Percentiles rank a stretch among this genome's conserved stretches.
Conservation (phyloP, 1,140 invertebrate genomes). For the Whitmania pigra region DNA sequence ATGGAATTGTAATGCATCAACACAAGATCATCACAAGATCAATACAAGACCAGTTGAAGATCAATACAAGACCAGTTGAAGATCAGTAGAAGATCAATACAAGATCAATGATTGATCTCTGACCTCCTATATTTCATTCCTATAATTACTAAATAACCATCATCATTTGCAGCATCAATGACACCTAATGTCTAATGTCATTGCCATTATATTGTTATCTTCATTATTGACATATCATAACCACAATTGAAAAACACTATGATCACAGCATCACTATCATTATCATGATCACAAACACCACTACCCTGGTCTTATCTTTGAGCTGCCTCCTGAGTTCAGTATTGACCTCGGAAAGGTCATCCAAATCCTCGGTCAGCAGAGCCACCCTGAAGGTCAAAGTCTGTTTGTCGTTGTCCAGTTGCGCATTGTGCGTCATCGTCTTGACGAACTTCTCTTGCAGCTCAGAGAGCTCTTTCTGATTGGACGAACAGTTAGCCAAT, state of each 20-base stretch:
- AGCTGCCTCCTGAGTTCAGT: background rate
- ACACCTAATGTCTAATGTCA: no score
- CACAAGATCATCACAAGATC: no score
- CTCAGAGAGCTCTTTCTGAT: slow-evolving; percentile 4
- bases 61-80: no score
- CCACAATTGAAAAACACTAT: background rate
- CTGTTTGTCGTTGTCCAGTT: slow-evolving; percentile 10
- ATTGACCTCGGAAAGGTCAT: background rate
- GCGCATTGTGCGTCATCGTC: background rate
- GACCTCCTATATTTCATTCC: no score
- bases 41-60: no score
- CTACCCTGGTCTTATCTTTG: slow-evolving; percentile 14
- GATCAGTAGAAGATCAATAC: no score
- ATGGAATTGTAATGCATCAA: no score
- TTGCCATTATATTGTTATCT: no score
- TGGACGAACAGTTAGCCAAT: background rate
- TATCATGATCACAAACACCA: background rate
- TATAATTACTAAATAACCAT: no score
- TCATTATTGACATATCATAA: background rate
- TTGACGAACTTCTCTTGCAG: slow-evolving; percentile 26
- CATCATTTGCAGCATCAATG: no score
- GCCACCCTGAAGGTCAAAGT: slow-evolving; percentile 6
- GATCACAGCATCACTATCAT: background rate
- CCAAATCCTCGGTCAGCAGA: background rate
- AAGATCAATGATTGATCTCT: no score